Percentiles rank a stretch among this genome's conserved stretches.
Conservation (phyloP, 2,888 invertebrate genomes). For the Melieria omissa region DNA sequence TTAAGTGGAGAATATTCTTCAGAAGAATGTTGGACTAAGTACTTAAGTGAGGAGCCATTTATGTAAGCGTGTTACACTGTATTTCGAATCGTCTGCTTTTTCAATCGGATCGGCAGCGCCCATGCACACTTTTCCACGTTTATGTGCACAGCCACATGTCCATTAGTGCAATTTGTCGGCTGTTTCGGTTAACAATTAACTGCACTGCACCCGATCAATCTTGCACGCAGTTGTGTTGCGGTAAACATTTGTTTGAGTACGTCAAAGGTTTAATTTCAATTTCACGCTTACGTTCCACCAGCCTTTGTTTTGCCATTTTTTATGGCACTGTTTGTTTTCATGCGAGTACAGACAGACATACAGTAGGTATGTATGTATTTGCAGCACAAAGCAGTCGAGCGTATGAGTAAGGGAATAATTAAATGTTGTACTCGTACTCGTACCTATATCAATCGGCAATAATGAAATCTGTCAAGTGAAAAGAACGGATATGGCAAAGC, state of each 20-base stretch:
- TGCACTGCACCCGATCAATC: too few species aligned
- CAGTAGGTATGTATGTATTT: background rate
- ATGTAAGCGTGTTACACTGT: too few species aligned
- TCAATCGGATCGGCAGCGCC: too few species aligned
- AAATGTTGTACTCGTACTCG: slow-evolving; percentile 1
- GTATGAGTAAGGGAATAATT: slow-evolving; percentile 18
- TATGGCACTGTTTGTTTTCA: slow-evolving; percentile 14
- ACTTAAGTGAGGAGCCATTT: too few species aligned
- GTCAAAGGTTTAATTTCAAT: slow-evolving; percentile 30
- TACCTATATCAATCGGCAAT: slow-evolving; percentile 4
- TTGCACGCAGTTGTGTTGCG: too few species aligned
- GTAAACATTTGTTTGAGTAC: background rate
- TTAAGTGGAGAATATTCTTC: too few species aligned
- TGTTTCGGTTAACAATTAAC: too few species aligned
- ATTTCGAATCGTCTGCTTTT: too few species aligned
- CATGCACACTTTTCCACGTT: too few species aligned
- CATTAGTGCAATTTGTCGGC: too few species aligned
- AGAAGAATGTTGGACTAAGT: too few species aligned
- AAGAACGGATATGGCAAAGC: slow-evolving; percentile 34
- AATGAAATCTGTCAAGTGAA: slow-evolving; percentile 37
- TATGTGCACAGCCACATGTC: too few species aligned
- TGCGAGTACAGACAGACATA: background rate
- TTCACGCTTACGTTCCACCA: slow-evolving; percentile 30
- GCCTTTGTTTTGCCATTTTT: slow-evolving; percentile 27
- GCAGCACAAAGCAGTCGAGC: background rate